Base-by-base conservation (phyloP, 1,140 invertebrate genomes). In the Drosophila melanica region DNA sequence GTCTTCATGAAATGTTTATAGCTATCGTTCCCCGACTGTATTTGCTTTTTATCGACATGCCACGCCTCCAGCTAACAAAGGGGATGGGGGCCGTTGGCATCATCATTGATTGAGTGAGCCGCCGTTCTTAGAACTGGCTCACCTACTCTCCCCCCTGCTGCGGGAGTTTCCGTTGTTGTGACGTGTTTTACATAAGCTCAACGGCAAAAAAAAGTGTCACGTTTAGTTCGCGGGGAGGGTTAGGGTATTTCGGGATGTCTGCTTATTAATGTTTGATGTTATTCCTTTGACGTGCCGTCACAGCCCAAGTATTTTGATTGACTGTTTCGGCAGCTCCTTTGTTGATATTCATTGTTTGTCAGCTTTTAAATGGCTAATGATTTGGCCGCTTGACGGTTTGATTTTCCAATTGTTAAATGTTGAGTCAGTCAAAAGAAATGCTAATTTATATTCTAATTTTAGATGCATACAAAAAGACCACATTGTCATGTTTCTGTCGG, bases 1-100 rank as follows among this genome's bases (percentile, higher is more conserved):
- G 55, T 45, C 66, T 68, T 71, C 68, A 71, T 71, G 68, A 71
- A 65, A 71, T 71, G 60, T 71, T 71, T 71, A 68, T 68, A n/a
- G 45, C 65, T 42, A n/a, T 48, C 48, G 47, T 64, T 53, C 37
- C 33, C 45, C 42, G 60, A 23, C 53, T 47, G 23, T 71, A 57
- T 63, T 63, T 71, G 45, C 45, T 37, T 71, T 65, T 65, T 65
- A 65, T 71, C 53, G 44, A 9, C 59, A 55, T 71, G 35, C 23
- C 42, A 54, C 37, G 35, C 20, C 54, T 48, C 16, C 44, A 14
- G 16, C 33, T 11, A 63, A 23, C 10, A 37, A 0, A 1, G 10
- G n/a, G 12, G 16, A 1, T n/a, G 18, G 47, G 16, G 3, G 48
- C 9, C 2, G 30, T 33, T 10, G 30, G 10, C 45, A 62, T 33